Conservation (phyloP, 2,113 vertebrate genomes). For the Daubentonia madagascariensis region DNA sequence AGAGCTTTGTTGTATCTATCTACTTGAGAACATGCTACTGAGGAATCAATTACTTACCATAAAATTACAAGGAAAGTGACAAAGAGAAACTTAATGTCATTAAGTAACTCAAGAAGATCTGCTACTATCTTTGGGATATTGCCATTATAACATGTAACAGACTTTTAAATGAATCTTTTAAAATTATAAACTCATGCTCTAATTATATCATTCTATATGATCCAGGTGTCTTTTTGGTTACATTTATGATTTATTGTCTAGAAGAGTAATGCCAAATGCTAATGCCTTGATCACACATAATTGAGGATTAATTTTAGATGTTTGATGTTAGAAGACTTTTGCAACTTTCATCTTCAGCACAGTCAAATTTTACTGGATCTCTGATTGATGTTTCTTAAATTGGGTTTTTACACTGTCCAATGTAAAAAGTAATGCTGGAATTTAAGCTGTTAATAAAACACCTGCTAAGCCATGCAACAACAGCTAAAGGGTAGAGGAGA, state of each 20-base stretch:
- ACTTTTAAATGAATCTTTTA: background rate
- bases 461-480: rapidly evolving
- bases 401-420: background rate
- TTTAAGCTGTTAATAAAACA: background rate
- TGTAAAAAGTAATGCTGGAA: background rate
- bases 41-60: background rate
- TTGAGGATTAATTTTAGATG: background rate
- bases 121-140: background rate
- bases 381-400: background rate
- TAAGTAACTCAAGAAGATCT: background rate
- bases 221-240: background rate
- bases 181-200: background rate
- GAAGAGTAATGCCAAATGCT: background rate
- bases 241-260: background rate
- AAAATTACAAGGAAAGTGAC: background rate
- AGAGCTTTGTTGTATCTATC: background rate
- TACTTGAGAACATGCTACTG: background rate
- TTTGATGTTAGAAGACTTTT: background rate
- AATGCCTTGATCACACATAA: background rate
- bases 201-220: background rate
- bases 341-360: background rate
- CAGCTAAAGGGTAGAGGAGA: background rate
- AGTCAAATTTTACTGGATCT: background rate
- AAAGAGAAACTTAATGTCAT: background rate
- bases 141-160: background rate